These are phyloP conservation scores for Protonibea diacanthus DNA, from an alignment of 2,797 vertebrate species.

Conservation along the genomic window DNA sequence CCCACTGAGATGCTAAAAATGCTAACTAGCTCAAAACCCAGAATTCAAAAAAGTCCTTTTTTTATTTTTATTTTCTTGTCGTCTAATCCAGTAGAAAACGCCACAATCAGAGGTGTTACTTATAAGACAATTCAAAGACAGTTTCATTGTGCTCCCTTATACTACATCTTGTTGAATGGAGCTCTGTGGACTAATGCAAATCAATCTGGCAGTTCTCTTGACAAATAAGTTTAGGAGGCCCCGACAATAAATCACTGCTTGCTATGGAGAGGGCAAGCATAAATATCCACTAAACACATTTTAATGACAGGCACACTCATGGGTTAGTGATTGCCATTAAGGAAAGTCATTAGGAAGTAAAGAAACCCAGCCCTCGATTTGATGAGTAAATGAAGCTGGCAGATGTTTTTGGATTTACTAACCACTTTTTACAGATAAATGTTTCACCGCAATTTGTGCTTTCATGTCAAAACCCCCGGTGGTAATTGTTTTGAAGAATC, in stretches of 20 bases:
- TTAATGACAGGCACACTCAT: slow-evolving; percentile 72
- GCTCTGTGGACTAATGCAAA: slow-evolving; percentile 40
- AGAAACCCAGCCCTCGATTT: slow-evolving; percentile 60
- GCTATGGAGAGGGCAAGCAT: slow-evolving; percentile 58
- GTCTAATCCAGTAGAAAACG: slow-evolving; percentile 25
- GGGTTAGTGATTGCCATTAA: slow-evolving; percentile 67
- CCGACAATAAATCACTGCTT: slow-evolving; percentile 55
- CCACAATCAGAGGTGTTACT: slow-evolving; percentile 3
- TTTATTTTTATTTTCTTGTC: slow-evolving; percentile 21
- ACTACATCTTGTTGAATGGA: slow-evolving; percentile 15
- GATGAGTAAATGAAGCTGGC: slow-evolving; percentile 68
- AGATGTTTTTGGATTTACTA: slow-evolving; percentile 70
- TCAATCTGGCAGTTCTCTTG: slow-evolving; percentile 49
- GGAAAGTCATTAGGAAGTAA: slow-evolving; percentile 66
- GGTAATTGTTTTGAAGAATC: slow-evolving; percentile 58
- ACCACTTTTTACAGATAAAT: slow-evolving; percentile 59
- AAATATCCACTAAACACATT: slow-evolving; percentile 76
- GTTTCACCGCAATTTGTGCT: slow-evolving; percentile 54
- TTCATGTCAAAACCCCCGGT: slow-evolving; percentile 42
- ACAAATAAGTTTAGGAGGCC: slow-evolving; percentile 52
- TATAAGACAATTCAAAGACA: neutral
- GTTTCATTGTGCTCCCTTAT: neutral
- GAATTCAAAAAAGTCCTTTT: slow-evolving; percentile 1
- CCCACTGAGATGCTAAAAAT: slow-evolving; percentile 19
- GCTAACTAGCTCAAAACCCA: neutral